Percentiles rank a stretch among this genome's conserved stretches.
phyloP scores from a whole-genome alignment of 35 echinoderm and acorn worm genomes.

The Heliocidaris erythrogramma region DNA sequence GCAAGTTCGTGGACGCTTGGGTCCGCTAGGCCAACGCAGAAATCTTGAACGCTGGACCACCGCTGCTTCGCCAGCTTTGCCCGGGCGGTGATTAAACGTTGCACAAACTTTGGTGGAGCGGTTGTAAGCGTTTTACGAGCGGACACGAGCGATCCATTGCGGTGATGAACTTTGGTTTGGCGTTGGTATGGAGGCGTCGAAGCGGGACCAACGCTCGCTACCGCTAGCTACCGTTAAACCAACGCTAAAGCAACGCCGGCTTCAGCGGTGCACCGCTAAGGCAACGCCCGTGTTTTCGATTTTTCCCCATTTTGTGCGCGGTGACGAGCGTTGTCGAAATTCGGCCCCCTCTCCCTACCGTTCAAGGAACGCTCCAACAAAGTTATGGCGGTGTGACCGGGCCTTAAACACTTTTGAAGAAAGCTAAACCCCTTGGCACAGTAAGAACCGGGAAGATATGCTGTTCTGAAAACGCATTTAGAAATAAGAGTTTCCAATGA shows the following conservation, averaged over 20 bases:
- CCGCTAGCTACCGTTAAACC: slow-evolving; percentile 12
- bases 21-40: slow-evolving; percentile 9
- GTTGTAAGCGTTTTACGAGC: slow-evolving; percentile 21
- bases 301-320: neutral
- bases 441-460: no score
- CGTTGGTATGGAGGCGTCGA: slow-evolving; percentile 38
- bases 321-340: slow-evolving; percentile 34
- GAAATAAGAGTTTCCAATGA: no score
- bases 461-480: no score
- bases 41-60: slow-evolving; percentile 38
- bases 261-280: slow-evolving; percentile 15
- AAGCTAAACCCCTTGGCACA: no score
- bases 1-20: slow-evolving; percentile 17
- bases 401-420: no score
- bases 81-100: slow-evolving; percentile 40
- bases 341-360: neutral
- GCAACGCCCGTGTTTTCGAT: no score
- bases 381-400: neutral
- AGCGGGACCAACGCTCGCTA: neutral
- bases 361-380: slow-evolving; percentile 13
- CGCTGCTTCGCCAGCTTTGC: slow-evolving; percentile 42
- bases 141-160: slow-evolving; percentile 37
- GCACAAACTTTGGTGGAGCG: slow-evolving; percentile 35
- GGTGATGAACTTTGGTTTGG: slow-evolving; percentile 41
- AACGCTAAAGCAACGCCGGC: slow-evolving; percentile 22